Evolutionary conservation across 2,113 vertebrate genomes (phyloP).

Genomic region (Mormoops blainvillei): DNA sequence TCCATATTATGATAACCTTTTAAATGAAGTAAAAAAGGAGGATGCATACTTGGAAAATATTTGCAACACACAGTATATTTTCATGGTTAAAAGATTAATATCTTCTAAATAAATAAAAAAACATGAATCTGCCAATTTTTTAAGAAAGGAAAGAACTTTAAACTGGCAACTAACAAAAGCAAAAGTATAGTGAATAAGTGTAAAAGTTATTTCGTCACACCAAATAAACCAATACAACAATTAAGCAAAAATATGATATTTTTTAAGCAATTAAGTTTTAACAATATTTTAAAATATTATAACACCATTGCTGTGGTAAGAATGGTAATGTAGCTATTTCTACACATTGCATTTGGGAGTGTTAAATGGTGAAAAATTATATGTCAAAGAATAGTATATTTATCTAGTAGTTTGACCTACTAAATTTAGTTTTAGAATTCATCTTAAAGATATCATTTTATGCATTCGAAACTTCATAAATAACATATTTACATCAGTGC

Average conservation of each 20-base stretch:
- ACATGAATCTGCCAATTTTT: not conserved
- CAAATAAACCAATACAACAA: not conserved
- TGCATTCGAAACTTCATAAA: not conserved
- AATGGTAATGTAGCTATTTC: not conserved
- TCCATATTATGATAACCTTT: not conserved
- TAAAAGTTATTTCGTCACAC: not conserved
- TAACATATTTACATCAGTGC: not conserved
- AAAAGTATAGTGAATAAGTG: not conserved
- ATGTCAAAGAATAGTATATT: not conserved
- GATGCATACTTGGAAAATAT: not conserved
- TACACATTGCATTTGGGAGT: not conserved
- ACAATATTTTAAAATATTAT: not conserved
- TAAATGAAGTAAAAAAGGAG: not conserved
- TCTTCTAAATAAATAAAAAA: not conserved
- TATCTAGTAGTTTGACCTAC: not conserved
- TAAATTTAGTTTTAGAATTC: not conserved
- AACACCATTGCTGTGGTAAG: not conserved
- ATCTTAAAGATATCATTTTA: not conserved
- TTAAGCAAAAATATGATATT: not conserved
- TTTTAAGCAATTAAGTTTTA: not conserved
- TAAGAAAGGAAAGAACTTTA: not conserved
- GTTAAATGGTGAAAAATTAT: not conserved
- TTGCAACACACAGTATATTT: not conserved
- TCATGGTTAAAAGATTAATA: not conserved
- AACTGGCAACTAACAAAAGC: not conserved